A percentile compares a stretch with the other conserved stretches of the same genome.
Conservation (phyloP, 2,797 vertebrate genomes). For the Hypotaenidia philippensis region DNA sequence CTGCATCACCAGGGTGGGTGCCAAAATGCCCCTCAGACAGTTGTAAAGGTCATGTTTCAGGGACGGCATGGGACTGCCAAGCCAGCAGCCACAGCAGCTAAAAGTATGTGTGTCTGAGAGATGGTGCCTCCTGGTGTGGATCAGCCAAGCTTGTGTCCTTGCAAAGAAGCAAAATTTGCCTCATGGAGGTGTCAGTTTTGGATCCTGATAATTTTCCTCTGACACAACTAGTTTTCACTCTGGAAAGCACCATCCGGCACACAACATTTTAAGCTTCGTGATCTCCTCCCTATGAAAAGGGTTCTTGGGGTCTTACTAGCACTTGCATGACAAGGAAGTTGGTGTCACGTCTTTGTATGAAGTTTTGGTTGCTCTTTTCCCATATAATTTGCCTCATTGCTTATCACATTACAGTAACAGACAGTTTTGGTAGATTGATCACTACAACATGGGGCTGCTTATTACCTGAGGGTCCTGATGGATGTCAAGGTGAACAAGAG, state of each 20-base stretch:
- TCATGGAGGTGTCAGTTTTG: not conserved
- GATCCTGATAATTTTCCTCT: not conserved
- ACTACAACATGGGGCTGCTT: not conserved
- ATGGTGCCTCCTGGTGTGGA: not conserved
- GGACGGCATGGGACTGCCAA: not conserved
- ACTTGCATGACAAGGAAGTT: not conserved
- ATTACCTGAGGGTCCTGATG: not conserved
- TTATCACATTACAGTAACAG: not conserved
- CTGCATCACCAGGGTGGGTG: not conserved
- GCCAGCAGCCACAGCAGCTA: not conserved
- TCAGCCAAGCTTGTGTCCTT: not conserved
- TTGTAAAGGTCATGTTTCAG: not conserved
- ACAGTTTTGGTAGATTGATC: not conserved
- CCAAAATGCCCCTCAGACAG: not conserved
- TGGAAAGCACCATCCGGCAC: not conserved
- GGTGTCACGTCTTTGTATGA: not conserved
- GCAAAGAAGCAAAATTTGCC: not conserved
- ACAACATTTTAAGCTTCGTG: not conserved
- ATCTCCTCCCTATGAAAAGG: not conserved
- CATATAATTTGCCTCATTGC: rapidly evolving
- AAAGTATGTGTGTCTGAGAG: not conserved
- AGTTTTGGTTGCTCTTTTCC: not conserved
- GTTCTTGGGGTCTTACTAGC: not conserved
- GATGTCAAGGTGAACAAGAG: not conserved
- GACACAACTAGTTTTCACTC: not conserved